phyloP scores from a whole-genome alignment of 2,888 invertebrate genomes.

The Caenorhabditis uteleia region DNA sequence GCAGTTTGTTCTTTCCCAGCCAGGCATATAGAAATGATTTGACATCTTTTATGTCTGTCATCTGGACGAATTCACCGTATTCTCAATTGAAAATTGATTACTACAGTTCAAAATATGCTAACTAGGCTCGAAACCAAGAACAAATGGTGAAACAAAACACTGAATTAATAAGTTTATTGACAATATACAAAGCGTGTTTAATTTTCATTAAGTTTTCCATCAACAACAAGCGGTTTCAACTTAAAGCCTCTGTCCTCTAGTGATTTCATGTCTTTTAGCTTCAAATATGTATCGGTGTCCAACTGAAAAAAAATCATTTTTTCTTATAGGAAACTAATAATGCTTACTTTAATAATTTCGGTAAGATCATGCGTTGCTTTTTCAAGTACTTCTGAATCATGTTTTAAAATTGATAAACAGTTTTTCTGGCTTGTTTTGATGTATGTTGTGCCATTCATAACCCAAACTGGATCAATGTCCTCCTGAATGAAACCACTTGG shows the following conservation, averaged over 20 bases:
- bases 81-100: background rate
- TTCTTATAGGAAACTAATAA: background rate
- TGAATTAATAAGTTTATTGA: background rate
- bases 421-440: slow-evolving; percentile 17
- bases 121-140: background rate
- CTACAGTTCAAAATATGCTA: background rate
- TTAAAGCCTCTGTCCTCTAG: slow-evolving; percentile 29
- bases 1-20: slow-evolving; percentile 79
- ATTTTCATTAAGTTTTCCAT: slow-evolving; percentile 29
- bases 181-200: background rate
- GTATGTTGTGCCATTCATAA: slow-evolving; percentile 29
- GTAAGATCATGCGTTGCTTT: slow-evolving; percentile 10
- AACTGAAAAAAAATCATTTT: slow-evolving; percentile 10
- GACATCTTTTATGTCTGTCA: slow-evolving; percentile 73
- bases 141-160: slow-evolving; percentile 1
- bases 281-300: slow-evolving; percentile 29
- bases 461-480: slow-evolving; percentile 27
- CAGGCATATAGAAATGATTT: slow-evolving; percentile 89
- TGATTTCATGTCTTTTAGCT: slow-evolving; percentile 13
- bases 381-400: slow-evolving; percentile 18
- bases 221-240: slow-evolving; percentile 20
- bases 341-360: slow-evolving; percentile 21
- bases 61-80: slow-evolving; percentile 6
- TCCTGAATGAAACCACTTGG: slow-evolving; percentile 12
- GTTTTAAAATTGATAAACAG: slow-evolving; percentile 21